Evolutionary conservation across 2,888 invertebrate genomes (phyloP), one percentile per base, ranked within the genome.

Genomic region (Malacosoma neustria): DNA sequence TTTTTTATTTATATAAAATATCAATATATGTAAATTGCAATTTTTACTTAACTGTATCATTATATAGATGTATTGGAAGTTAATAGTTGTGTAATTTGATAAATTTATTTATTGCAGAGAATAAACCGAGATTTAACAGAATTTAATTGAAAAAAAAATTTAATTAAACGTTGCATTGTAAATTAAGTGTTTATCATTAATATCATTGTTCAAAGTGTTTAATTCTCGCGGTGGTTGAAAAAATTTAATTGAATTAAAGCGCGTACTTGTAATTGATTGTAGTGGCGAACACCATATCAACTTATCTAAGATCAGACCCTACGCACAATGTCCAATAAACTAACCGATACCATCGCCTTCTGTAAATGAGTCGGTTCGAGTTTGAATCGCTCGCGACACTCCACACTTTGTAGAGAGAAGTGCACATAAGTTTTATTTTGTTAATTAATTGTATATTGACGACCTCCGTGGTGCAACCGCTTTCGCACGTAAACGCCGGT

Each of bases 261-360:
- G 48, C 43, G 52, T 60, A 63, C 68, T 62, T 63, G 71, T 71
- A 71, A 73, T 71, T 80, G 79, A 84, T 82, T 79, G 71, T 73
- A 47, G 62, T 57, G 61, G 57, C 59, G 61, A 61, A 65, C 73
- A 67, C 70, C 66, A 62, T 76, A 80, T 71, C 65, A 61, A 54
- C 53, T 63, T 76, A 82, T 84, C 82, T 53, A 29, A 40, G 59
- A 82, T 81, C 81, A 54, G 60, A 55, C 50, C 60, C 61, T 63
- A 69, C 68, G 68, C 72, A 81, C 82, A 82, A 81, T 80, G 77
- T 77, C 67, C 76, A 76, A 85, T 85, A 85, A 82, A 85, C 72
- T 68, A 81, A 63, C 48, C 51, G 79, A 77, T 74, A 55, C 52
- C 79, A 82, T 84, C 82, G 62, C 64, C 68, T 61, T 57, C 67